Evolutionary conservation across 2,113 vertebrate genomes (phyloP), one percentile per base, ranked within the genome.

Genomic region (Bolborhynchus lineola): DNA sequence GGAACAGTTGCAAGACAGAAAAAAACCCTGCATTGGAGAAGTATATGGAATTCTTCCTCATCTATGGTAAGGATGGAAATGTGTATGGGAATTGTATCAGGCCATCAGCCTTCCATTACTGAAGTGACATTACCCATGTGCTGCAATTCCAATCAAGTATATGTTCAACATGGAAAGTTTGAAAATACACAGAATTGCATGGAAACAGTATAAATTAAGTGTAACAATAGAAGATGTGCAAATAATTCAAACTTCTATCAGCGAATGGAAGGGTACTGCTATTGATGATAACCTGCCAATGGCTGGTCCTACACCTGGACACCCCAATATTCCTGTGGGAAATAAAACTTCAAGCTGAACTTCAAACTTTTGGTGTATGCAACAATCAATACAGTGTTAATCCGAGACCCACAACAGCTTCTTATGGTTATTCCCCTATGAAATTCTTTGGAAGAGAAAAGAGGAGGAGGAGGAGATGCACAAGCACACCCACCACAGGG

Each of bases 81-180:
- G 16, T 1, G 10, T 15, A 11, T 18, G 57, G 60, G 64, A 89
- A 69, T 9, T 14, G 42, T 41, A 28, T 26, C 0, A 1, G 23
- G 39, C 47, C 28, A 11, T 33, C 18, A 18, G 37, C 5, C 35
- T 35, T 24, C 2, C 37, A 2, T 12, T 29, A 29, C 13, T 26
- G 62, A 10, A 18, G 28, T 13, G 74, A 53, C 42, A 1, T 37
- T 44, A 29, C 8, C 55, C 9, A 53, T 2, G 63, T 13, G 70
- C 31, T 65, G 49, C 60, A 26, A 31, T 11, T 72, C 35, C 14
- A 29, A 9, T 5, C 52, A 7, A 10, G 28, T 2, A 2, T 0
- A 1, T 3, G 23, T 9, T 59, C 59, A 50, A 24, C 23, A 9
- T 0, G 1, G 60, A 13, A 46, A 57, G 70, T 5, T 5, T 13